phyloP scores from a whole-genome alignment of 2,113 vertebrate genomes.

The Xenus cinereus region DNA sequence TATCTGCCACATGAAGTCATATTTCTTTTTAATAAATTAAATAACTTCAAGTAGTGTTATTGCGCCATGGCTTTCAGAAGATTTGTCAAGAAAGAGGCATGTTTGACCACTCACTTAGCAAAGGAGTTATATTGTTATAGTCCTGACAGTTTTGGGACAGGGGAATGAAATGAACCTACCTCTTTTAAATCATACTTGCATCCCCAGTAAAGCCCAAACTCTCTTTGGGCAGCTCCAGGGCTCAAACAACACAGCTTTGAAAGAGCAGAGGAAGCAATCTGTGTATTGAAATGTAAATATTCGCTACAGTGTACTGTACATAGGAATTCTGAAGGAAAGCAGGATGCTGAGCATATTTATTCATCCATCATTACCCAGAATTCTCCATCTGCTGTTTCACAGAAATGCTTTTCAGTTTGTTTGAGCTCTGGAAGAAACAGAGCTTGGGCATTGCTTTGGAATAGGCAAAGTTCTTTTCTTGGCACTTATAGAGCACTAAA shows the following conservation, averaged over 20 bases:
- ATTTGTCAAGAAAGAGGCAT: not conserved
- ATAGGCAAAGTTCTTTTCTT: slow-evolving; percentile 10
- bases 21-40: slow-evolving; percentile 22
- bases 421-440: slow-evolving; percentile 40
- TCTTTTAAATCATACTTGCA: not conserved
- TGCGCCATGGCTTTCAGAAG: not conserved
- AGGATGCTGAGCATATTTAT: slow-evolving; percentile 30
- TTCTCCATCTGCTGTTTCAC: not conserved
- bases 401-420: slow-evolving; percentile 45
- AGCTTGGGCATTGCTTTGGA: slow-evolving; percentile 6
- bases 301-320: not conserved
- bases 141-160: not conserved
- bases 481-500: not conserved
- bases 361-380: slow-evolving; percentile 21
- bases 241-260: slow-evolving; percentile 5
- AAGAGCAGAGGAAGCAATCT: slow-evolving; percentile 30
- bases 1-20: not conserved
- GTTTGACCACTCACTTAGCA: not conserved
- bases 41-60: not conserved
- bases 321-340: slow-evolving; percentile 26
- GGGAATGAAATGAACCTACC: not conserved
- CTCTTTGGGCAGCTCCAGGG: not conserved
- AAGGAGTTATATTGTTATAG: not conserved
- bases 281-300: slow-evolving; percentile 48
- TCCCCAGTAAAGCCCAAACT: not conserved